Percentiles rank a stretch among this genome's conserved stretches.
Conservation (phyloP, 2,113 vertebrate genomes). For the Psettodes erumei region DNA sequence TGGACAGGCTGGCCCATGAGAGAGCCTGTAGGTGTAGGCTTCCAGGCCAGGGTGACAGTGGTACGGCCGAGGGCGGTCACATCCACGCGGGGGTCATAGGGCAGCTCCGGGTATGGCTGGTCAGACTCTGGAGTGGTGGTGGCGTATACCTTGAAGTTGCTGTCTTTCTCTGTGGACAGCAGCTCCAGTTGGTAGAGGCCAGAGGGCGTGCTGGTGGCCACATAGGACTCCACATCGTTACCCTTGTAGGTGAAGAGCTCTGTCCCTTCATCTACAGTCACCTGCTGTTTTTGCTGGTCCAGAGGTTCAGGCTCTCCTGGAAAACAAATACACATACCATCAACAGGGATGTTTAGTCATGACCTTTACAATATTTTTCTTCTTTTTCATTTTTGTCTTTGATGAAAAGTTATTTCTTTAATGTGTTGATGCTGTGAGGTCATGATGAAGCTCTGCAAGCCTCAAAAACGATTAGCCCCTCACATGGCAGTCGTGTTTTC, state of each 20-base stretch:
- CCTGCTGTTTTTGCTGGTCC: slow-evolving; percentile 94
- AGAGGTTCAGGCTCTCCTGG: slow-evolving; percentile 93
- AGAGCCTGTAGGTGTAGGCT: slow-evolving; percentile 91
- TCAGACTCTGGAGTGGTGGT: slow-evolving; percentile 96
- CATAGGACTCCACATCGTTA: slow-evolving; percentile 95
- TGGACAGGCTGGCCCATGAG: slow-evolving; percentile 91
- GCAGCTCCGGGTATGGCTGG: slow-evolving; percentile 95
- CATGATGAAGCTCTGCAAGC: slow-evolving; percentile 49
- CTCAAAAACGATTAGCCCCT: slow-evolving; percentile 64
- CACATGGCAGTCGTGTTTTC: slow-evolving; percentile 75
- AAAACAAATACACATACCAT: slow-evolving; percentile 45
- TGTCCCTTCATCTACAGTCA: slow-evolving; percentile 85
- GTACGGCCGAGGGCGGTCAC: slow-evolving; percentile 93
- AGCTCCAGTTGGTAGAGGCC: slow-evolving; percentile 96
- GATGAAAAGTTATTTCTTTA: slow-evolving; percentile 55
- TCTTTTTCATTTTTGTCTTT: slow-evolving; percentile 38
- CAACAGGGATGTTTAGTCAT: not conserved
- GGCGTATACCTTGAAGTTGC: slow-evolving; percentile 94
- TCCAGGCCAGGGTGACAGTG: slow-evolving; percentile 94
- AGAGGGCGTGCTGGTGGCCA: slow-evolving; percentile 90
- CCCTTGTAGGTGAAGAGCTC: slow-evolving; percentile 96
- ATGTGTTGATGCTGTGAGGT: slow-evolving; percentile 61
- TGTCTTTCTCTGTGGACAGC: slow-evolving; percentile 98
- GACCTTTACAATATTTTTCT: slow-evolving; percentile 30
- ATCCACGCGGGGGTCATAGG: slow-evolving; percentile 94